A percentile compares a stretch with the other conserved stretches of the same genome.
phyloP scores from a whole-genome alignment of 1,140 invertebrate species.

The Mactra quadrangularis region DNA sequence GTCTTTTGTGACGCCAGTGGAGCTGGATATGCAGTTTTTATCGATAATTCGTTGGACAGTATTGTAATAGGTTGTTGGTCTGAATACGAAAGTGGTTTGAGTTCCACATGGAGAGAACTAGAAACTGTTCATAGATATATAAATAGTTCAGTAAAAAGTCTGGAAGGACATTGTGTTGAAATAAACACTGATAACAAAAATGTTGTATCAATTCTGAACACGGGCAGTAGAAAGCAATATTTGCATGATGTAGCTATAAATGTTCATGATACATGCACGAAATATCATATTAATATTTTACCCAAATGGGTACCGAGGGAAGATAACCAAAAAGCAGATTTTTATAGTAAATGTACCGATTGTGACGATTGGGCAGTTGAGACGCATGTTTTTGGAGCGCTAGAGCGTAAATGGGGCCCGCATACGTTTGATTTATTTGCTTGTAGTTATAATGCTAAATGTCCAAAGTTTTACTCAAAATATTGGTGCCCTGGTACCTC shows the following conservation, averaged over 20 bases:
- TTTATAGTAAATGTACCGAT: constrained; percentile 16
- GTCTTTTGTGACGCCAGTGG: neutral
- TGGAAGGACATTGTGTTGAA: neutral
- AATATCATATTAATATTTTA: neutral
- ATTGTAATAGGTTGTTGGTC: constrained; percentile 11
- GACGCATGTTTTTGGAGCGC: constrained; percentile 11
- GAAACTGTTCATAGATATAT: constrained; percentile 8
- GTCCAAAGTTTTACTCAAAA: constrained; percentile 25
- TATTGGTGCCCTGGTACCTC: constrained; percentile 48
- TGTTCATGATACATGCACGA: constrained; percentile 16
- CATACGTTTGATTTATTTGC: constrained; percentile 37
- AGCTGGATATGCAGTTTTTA: constrained; percentile 1
- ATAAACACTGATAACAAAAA: constrained; percentile 32
- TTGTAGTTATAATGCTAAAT: constrained; percentile 43
- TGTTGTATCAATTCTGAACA: constrained; percentile 9
- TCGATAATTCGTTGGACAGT: neutral
- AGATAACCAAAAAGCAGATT: constrained; percentile 31
- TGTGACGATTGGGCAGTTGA: constrained; percentile 47
- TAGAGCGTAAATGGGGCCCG: constrained; percentile 27
- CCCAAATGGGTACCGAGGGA: constrained; percentile 37
- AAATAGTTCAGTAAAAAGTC: neutral
- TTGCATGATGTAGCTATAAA: constrained; percentile 35
- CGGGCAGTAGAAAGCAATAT: constrained; percentile 31
- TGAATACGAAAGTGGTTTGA: neutral
- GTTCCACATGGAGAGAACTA: constrained; percentile 28